Evolutionary conservation across 2,888 invertebrate species (phyloP).

Genomic region (Synergus japonicus): DNA sequence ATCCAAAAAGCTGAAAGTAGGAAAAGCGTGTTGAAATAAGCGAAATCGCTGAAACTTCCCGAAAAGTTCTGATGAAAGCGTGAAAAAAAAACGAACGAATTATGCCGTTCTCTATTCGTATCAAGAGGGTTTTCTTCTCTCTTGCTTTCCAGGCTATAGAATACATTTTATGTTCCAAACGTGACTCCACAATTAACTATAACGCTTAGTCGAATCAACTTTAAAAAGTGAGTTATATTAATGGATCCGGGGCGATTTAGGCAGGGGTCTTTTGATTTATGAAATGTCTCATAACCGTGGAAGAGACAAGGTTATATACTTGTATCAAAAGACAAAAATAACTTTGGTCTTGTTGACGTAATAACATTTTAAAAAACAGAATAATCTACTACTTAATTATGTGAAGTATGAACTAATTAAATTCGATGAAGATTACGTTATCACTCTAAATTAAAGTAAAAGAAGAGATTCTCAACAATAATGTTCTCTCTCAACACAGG

Average conservation of each 20-base stretch:
- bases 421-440: too few relatives aligned
- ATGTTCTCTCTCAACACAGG: conserved; percentile 43
- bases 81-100: conserved; percentile 1
- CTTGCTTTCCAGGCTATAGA: conserved; percentile 3
- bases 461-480: too few relatives aligned
- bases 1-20: conserved; percentile 10
- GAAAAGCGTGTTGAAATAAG: not conserved
- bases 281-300: conserved; percentile 27
- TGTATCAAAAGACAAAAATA: not conserved
- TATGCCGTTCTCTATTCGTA: conserved; percentile 23
- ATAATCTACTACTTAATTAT: too few relatives aligned
- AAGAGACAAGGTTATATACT: not conserved
- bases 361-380: not conserved
- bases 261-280: conserved; percentile 49
- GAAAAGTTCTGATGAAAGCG: conserved; percentile 11
- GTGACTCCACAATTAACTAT: conserved; percentile 63
- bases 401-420: too few relatives aligned
- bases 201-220: conserved; percentile 55
- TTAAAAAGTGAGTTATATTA: conserved; percentile 59
- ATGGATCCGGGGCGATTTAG: conserved; percentile 42
- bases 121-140: conserved; percentile 12
- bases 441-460: too few relatives aligned
- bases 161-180: conserved; percentile 47
- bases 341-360: not conserved
- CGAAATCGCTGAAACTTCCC: conserved; percentile 20